Percentiles rank a stretch among this genome's conserved stretches.
phyloP scores from a whole-genome alignment of 2,113 vertebrate genomes.

The Crotalus helleri region DNA sequence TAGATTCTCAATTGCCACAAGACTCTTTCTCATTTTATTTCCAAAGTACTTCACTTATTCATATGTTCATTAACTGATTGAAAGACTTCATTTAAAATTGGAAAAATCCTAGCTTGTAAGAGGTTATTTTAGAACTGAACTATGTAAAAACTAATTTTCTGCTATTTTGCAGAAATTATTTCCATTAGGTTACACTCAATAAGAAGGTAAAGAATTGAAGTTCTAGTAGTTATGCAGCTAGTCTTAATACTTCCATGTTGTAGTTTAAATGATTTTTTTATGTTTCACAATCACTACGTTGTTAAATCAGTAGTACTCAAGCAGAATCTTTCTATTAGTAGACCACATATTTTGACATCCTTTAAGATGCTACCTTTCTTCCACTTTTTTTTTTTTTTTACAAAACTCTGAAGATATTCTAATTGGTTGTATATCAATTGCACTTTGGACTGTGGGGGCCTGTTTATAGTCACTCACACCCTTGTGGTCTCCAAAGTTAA shows the following conservation, averaged over 20 bases:
- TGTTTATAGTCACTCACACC: not conserved
- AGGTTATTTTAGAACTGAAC: slow-evolving; percentile 14
- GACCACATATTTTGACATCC: not conserved
- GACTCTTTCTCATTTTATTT: not conserved
- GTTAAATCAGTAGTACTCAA: not conserved
- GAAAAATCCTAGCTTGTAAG: not conserved
- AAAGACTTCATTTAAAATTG: not conserved
- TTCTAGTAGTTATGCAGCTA: not conserved
- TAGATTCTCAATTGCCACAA: not conserved
- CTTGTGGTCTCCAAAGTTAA: too few species aligned
- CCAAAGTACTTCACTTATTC: not conserved
- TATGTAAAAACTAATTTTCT: slow-evolving; percentile 14
- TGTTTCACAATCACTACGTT: not conserved
- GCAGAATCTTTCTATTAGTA: not conserved
- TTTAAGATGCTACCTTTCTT: not conserved
- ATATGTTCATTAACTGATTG: not conserved
- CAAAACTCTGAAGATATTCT: not conserved
- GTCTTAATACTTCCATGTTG: not conserved
- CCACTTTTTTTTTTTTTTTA: not conserved
- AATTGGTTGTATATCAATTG: not conserved
- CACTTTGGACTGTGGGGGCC: not conserved
- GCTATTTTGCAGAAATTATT: not conserved
- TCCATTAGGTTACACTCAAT: not conserved
- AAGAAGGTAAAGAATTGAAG: not conserved
- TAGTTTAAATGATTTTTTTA: not conserved